Conservation (phyloP, 2,888 invertebrate species). For the Tipula helvola region DNA sequence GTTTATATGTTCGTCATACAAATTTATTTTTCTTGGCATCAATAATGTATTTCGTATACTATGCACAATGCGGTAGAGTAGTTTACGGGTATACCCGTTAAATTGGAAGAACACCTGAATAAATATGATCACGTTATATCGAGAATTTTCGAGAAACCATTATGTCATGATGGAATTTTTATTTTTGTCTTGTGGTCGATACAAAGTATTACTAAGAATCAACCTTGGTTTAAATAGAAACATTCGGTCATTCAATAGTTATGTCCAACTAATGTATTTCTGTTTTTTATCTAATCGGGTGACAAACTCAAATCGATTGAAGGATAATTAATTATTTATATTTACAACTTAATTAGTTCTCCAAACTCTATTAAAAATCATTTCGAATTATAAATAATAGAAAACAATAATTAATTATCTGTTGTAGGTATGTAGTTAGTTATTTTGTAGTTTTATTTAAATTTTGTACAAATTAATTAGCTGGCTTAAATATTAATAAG, state of each 20-base stretch:
- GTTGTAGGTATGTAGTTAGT: not conserved
- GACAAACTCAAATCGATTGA: not conserved
- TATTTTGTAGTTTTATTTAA: not conserved
- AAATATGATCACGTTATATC: not conserved
- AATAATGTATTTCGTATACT: not conserved
- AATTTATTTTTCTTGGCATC: not conserved
- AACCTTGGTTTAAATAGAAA: not conserved
- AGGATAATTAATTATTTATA: not conserved
- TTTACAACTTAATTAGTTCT: not conserved
- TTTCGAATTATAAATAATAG: not conserved
- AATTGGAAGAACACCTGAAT: not conserved
- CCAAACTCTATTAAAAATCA: not conserved
- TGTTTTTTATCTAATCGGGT: not conserved
- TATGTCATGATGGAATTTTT: not conserved
- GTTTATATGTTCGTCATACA: not conserved
- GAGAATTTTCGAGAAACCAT: not conserved
- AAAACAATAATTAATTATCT: not conserved
- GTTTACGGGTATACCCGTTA: not conserved
- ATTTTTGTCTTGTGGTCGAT: not conserved
- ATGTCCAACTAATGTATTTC: not conserved
- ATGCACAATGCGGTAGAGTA: not conserved
- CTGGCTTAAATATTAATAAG: not conserved
- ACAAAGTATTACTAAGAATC: not conserved
- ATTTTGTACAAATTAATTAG: not conserved
- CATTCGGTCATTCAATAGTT: not conserved